phyloP scores from a whole-genome alignment of 1,140 invertebrate species.

The Aphaenogaster rudis region DNA sequence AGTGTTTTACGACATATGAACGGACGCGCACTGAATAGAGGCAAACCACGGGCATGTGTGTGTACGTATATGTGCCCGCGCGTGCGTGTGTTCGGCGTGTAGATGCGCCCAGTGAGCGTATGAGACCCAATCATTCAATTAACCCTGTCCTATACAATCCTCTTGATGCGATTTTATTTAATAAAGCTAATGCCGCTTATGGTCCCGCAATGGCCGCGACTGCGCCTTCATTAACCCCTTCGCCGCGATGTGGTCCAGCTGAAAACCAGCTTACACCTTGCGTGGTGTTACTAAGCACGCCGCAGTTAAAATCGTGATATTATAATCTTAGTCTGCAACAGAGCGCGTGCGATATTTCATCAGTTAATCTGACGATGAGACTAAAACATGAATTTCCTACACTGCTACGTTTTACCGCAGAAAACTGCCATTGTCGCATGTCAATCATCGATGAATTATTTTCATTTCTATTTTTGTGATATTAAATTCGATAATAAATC shows the following conservation, averaged over 20 bases:
- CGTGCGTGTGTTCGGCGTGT: not conserved
- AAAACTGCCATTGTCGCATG: not conserved
- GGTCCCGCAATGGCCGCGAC: slow-evolving; percentile 63
- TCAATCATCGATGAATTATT: not conserved
- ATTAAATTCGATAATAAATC: not conserved
- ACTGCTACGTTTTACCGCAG: not conserved
- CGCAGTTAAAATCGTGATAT: slow-evolving; percentile 18
- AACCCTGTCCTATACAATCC: slow-evolving; percentile 82
- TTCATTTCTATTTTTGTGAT: not conserved
- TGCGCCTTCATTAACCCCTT: slow-evolving; percentile 58
- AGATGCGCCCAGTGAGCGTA: slow-evolving; percentile 67
- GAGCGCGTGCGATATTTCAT: not conserved
- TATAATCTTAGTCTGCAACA: slow-evolving; percentile 8
- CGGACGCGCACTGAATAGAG: slow-evolving; percentile 48
- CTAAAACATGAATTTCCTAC: not conserved
- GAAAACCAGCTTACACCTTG: slow-evolving; percentile 45
- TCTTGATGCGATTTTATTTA: slow-evolving; percentile 83
- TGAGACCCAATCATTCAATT: slow-evolving; percentile 84
- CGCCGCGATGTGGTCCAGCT: slow-evolving; percentile 31
- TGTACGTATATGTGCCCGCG: not conserved
- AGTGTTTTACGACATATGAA: slow-evolving; percentile 70
- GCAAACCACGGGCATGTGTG: not conserved
- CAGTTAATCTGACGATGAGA: not conserved
- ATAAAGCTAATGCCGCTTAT: slow-evolving; percentile 81
- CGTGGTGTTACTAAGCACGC: slow-evolving; percentile 21